These are phyloP conservation scores for Bactericera cockerelli DNA, from an alignment of 1,140 invertebrate species.

Conservation along the genomic window DNA sequence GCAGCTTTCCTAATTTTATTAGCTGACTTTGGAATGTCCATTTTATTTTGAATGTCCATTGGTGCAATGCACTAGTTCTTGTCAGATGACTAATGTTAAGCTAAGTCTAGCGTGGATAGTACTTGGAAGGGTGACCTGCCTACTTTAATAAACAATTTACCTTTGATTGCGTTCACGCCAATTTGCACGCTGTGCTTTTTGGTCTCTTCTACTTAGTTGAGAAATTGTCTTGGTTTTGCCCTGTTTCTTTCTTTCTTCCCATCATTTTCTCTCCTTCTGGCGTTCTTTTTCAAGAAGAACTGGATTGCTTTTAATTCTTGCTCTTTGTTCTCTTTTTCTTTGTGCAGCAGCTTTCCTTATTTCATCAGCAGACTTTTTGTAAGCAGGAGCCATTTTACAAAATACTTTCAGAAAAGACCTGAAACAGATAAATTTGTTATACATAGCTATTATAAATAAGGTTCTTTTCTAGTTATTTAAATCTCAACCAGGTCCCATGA, in stretches of 20 bases:
- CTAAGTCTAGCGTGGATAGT: too few species aligned
- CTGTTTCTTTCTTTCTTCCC: neutral
- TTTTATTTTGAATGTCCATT: too few species aligned
- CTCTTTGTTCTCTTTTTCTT: neutral
- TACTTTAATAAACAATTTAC: neutral
- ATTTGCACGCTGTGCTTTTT: constrained; percentile 12
- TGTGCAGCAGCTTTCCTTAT: neutral
- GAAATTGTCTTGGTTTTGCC: constrained; percentile 14
- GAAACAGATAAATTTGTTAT: neutral
- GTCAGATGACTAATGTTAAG: too few species aligned
- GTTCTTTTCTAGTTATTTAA: too few species aligned
- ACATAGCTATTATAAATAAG: too few species aligned
- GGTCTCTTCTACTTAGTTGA: constrained; percentile 17
- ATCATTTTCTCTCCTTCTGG: constrained; percentile 8
- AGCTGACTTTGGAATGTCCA: too few species aligned
- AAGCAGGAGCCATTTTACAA: neutral
- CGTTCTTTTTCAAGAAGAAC: neutral
- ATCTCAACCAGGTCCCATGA: too few species aligned
- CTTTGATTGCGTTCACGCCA: neutral
- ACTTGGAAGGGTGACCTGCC: too few species aligned
- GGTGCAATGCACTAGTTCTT: too few species aligned
- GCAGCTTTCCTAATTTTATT: too few species aligned
- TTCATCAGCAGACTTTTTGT: neutral
- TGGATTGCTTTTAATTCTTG: neutral
- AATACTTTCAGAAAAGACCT: neutral